Percentiles rank a stretch among this genome's conserved stretches.
These are phyloP conservation scores for Serranus cabrilla DNA, from an alignment of 2,797 vertebrate species.

Conservation along the genomic window DNA sequence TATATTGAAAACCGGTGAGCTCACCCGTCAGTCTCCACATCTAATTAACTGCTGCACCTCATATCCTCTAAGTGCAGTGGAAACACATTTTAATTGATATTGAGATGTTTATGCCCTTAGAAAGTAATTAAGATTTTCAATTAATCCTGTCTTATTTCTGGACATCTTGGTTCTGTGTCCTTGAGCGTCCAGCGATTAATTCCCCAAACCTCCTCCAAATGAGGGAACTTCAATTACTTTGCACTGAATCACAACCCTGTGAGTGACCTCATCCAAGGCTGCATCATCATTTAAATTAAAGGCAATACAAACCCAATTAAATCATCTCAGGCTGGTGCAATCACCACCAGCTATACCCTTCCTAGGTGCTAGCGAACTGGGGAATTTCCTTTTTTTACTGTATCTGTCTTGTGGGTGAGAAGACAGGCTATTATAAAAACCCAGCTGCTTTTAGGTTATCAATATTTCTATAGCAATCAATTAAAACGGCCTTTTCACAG, in stretches of 20 bases:
- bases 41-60: constrained; percentile 89
- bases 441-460: constrained; percentile 91
- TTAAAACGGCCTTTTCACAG: constrained; percentile 83
- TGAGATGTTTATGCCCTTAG: constrained; percentile 90
- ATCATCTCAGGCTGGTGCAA: constrained; percentile 71
- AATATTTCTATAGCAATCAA: constrained; percentile 89
- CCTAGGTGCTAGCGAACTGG: constrained; percentile 18
- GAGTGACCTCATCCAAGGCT: constrained; percentile 84
- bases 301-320: constrained; percentile 84
- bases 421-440: constrained; percentile 78
- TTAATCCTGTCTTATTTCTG: constrained; percentile 90
- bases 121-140: constrained; percentile 92
- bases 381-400: constrained; percentile 37
- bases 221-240: constrained; percentile 86
- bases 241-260: constrained; percentile 79
- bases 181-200: constrained; percentile 87
- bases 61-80: constrained; percentile 87
- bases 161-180: constrained; percentile 88
- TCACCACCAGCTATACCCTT: constrained; percentile 53
- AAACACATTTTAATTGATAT: constrained; percentile 91
- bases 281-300: constrained; percentile 87
- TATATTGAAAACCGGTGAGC: constrained; percentile 82
- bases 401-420: constrained; percentile 73
- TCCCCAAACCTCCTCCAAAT: constrained; percentile 84
- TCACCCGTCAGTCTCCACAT: constrained; percentile 86